These are phyloP conservation scores for Podabrus alpinus DNA, from an alignment of 2,888 invertebrate species.

Conservation along the genomic window DNA sequence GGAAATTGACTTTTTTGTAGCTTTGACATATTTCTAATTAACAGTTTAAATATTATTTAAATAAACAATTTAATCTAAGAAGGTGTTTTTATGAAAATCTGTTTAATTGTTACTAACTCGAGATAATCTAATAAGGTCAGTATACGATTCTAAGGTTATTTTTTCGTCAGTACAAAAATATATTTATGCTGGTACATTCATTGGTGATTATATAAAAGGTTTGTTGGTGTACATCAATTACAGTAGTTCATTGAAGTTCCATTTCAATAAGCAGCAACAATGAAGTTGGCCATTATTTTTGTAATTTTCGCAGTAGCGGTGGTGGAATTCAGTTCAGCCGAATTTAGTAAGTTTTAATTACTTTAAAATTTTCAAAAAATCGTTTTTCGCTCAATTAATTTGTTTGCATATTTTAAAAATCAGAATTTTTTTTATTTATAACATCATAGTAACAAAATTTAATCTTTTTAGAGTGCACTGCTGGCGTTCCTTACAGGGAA, in stretches of 20 bases:
- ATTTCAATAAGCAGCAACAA: neutral
- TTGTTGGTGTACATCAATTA: neutral
- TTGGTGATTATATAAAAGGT: neutral
- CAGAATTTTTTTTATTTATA: too few relatives aligned
- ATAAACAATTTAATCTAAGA: neutral
- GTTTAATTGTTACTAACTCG: neutral
- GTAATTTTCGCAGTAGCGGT: neutral
- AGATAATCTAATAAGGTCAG: neutral
- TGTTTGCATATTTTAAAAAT: too few relatives aligned
- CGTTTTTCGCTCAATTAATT: neutral
- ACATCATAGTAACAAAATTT: neutral
- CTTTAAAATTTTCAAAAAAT: neutral
- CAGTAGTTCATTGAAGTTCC: neutral
- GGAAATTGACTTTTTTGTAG: neutral
- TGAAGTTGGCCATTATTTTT: neutral
- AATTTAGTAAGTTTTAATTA: slow-evolving; percentile 2
- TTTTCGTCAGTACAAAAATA: neutral
- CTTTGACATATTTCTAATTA: neutral
- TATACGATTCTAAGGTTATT: neutral
- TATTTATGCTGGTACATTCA: neutral
- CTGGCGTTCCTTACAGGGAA: slow-evolving; percentile 7
- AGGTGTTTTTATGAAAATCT: neutral
- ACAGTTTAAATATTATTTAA: neutral
- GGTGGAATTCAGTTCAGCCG: neutral
- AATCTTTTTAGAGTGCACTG: neutral